Evolutionary conservation across 2,797 vertebrate species (phyloP).

Genomic region (Myripristis jacobus): DNA sequence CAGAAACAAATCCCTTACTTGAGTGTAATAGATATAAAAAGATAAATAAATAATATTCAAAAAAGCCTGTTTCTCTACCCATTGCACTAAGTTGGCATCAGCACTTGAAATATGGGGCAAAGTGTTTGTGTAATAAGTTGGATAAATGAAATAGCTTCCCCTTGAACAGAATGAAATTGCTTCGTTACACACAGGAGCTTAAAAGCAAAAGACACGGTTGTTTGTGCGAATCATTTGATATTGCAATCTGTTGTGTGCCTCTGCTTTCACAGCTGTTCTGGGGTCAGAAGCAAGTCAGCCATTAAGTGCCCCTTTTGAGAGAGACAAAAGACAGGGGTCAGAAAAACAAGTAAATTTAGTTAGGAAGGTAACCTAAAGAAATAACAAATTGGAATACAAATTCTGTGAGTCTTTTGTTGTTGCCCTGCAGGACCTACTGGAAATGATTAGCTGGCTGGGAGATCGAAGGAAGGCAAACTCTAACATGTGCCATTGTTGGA

Average conservation of each 20-base stretch:
- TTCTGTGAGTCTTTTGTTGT: slow-evolving; percentile 62
- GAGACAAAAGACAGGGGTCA: slow-evolving; percentile 57
- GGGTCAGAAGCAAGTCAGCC: slow-evolving; percentile 52
- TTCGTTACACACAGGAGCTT: slow-evolving; percentile 6
- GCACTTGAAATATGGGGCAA: not conserved
- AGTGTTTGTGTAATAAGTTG: not conserved
- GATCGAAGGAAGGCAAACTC: slow-evolving; percentile 50
- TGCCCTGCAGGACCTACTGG: slow-evolving; percentile 54
- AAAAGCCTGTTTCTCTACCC: not conserved
- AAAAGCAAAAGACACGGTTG: slow-evolving; percentile 25
- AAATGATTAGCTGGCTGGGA: slow-evolving; percentile 54
- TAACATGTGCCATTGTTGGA: slow-evolving; percentile 42
- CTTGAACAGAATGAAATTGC: slow-evolving; percentile 27
- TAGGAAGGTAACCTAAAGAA: slow-evolving; percentile 62
- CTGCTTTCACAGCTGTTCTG: slow-evolving; percentile 53
- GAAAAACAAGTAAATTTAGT: slow-evolving; percentile 61
- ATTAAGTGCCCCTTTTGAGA: slow-evolving; percentile 53
- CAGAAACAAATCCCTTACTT: not conserved
- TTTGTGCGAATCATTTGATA: slow-evolving; percentile 33
- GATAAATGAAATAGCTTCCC: slow-evolving; percentile 17
- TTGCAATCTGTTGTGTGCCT: slow-evolving; percentile 19
- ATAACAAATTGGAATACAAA: slow-evolving; percentile 53
- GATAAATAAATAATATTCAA: not conserved
- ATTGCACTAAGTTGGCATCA: not conserved
- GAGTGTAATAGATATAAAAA: not conserved